Evolutionary conservation across 2,113 vertebrate genomes (phyloP).

Genomic region (Spea bombifrons): DNA sequence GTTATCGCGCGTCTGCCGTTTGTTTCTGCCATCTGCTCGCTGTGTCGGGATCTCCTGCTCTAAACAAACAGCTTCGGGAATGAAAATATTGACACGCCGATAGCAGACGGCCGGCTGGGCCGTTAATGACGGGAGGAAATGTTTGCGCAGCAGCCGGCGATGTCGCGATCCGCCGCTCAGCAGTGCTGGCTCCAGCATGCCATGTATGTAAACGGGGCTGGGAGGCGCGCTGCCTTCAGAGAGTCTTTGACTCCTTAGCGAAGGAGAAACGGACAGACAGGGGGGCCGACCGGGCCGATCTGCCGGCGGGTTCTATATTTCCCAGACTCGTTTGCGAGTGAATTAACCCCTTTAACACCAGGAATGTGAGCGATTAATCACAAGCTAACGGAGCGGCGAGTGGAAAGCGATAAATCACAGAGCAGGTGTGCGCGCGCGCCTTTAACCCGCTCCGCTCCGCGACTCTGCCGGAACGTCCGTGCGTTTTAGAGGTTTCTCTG

Average conservation of each 20-base stretch:
- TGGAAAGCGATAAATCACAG: neutral
- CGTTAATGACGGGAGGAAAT: neutral
- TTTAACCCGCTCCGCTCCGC: neutral
- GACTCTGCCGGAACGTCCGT: neutral
- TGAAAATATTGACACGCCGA: conserved; percentile 16
- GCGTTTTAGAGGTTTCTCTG: too few relatives aligned
- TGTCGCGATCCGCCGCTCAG: neutral
- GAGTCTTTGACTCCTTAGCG: too few relatives aligned
- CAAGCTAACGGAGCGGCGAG: neutral
- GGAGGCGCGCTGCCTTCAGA: too few relatives aligned
- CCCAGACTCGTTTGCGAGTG: too few relatives aligned
- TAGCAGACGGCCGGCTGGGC: neutral
- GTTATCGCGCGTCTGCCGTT: conserved; percentile 29
- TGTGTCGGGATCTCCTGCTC: conserved; percentile 1
- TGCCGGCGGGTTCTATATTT: too few relatives aligned
- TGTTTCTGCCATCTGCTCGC: conserved; percentile 46
- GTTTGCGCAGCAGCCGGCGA: too few relatives aligned
- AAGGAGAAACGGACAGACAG: too few relatives aligned
- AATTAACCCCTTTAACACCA: conserved; percentile 13
- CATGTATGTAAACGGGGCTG: too few relatives aligned
- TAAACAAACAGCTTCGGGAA: conserved; percentile 4
- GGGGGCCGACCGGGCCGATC: too few relatives aligned
- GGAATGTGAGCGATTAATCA: neutral
- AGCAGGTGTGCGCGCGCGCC: too few relatives aligned
- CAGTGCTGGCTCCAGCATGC: too few relatives aligned